These are phyloP conservation scores for Rutilus rutilus DNA, from an alignment of 2,113 vertebrate species.

Conservation along the genomic window DNA sequence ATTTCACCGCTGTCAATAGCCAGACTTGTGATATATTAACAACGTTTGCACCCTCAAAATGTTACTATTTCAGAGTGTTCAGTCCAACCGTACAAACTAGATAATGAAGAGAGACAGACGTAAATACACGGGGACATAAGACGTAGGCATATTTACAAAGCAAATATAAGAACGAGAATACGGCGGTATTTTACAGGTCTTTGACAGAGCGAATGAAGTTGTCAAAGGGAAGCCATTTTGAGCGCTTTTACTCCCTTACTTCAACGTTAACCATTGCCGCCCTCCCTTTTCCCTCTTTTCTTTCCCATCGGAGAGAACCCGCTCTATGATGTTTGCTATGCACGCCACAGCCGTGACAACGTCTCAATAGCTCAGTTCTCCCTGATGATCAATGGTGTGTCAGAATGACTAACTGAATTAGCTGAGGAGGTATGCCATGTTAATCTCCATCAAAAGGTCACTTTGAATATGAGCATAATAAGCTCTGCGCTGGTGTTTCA, in stretches of 20 bases:
- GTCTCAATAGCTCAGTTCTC: conserved; percentile 54
- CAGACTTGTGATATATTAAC: conserved; percentile 34
- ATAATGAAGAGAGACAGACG: not conserved
- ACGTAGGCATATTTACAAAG: not conserved
- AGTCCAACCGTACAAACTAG: not conserved
- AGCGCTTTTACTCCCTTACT: conserved; percentile 18
- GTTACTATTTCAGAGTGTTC: not conserved
- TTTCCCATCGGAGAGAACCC: conserved; percentile 44
- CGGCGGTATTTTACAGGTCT: not conserved
- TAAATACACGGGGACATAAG: not conserved
- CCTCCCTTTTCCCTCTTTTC: conserved; percentile 41
- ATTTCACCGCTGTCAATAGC: conserved; percentile 21
- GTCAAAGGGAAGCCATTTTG: conserved; percentile 54
- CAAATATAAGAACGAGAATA: not conserved
- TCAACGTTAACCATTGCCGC: conserved; percentile 28
- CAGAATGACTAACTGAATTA: conserved; percentile 63
- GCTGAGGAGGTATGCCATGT: conserved; percentile 57
- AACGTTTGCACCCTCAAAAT: conserved; percentile 1
- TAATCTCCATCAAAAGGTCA: conserved; percentile 66
- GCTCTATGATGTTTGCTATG: conserved; percentile 52
- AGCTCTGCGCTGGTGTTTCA: conserved; percentile 36
- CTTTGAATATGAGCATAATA: conserved; percentile 56
- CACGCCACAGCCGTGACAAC: conserved; percentile 50
- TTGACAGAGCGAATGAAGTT: conserved; percentile 26
- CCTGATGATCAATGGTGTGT: conserved; percentile 61